phyloP scores from a whole-genome alignment of 2,797 vertebrate genomes.

The Hydrophis major region DNA sequence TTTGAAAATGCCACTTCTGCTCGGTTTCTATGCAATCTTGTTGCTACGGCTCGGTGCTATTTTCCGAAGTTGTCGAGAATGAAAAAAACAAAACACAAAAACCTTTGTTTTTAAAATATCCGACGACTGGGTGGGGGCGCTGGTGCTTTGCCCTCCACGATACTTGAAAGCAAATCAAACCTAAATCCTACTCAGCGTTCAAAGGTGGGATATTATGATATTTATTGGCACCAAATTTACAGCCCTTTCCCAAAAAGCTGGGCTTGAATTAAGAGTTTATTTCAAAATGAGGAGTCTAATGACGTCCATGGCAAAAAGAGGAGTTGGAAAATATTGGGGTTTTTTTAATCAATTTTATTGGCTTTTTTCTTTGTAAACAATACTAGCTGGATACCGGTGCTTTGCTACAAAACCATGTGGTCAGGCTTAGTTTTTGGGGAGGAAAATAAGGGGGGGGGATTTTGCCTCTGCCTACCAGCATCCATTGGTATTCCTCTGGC shows the following conservation, averaged over 20 bases:
- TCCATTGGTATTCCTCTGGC: too few relatives aligned
- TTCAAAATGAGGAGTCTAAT: neutral
- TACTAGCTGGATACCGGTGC: too few relatives aligned
- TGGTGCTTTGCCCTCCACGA: conserved; percentile 24
- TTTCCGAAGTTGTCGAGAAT: conserved; percentile 57
- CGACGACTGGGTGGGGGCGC: conserved; percentile 29
- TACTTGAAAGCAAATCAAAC: conserved; percentile 28
- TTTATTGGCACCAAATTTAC: neutral
- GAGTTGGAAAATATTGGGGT: neutral
- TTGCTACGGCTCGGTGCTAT: conserved; percentile 59
- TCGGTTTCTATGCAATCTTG: conserved; percentile 37
- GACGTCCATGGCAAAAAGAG: neutral
- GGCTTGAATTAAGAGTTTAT: neutral
- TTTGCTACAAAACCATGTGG: too few relatives aligned
- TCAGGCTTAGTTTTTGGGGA: too few relatives aligned
- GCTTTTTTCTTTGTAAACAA: too few relatives aligned
- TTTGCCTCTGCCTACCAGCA: too few relatives aligned
- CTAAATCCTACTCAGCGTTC: conserved; percentile 1
- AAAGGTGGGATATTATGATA: neutral
- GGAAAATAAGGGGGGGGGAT: too few relatives aligned
- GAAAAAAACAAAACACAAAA: neutral
- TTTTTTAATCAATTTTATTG: neutral
- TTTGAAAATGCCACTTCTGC: conserved; percentile 15
- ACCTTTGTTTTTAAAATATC: conserved; percentile 59
- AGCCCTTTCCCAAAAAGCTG: neutral